Evolutionary conservation across 1,140 invertebrate species (phyloP).

Genomic region (Chironomus tepperi): DNA sequence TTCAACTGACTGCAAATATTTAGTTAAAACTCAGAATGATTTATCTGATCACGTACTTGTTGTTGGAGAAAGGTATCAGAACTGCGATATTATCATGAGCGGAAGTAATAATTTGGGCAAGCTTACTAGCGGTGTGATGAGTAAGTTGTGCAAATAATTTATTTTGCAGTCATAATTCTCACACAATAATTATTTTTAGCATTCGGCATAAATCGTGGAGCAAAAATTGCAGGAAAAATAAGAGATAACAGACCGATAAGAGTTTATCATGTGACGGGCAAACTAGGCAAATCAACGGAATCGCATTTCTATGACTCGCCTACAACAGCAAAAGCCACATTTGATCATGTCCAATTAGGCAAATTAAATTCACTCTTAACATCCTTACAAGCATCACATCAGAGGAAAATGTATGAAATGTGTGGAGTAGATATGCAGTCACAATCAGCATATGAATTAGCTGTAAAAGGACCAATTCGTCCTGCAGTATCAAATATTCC

Average conservation of each 20-base stretch:
- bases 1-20: conserved; percentile 48
- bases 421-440: conserved; percentile 71
- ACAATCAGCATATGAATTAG: conserved; percentile 82
- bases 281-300: conserved; percentile 69
- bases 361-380: conserved; percentile 63
- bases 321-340: conserved; percentile 63
- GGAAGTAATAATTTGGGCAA: conserved; percentile 48
- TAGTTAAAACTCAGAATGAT: conserved; percentile 49
- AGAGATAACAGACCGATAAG: conserved; percentile 48
- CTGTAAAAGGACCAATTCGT: conserved; percentile 64
- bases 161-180: background rate
- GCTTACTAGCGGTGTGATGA: conserved; percentile 59
- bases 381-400: conserved; percentile 70
- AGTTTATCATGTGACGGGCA: conserved; percentile 66
- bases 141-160: conserved; percentile 42
- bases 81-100: conserved; percentile 50
- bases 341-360: conserved; percentile 52
- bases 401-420: conserved; percentile 68
- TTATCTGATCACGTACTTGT: conserved; percentile 61
- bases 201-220: conserved; percentile 61
- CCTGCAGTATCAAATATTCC: conserved; percentile 60
- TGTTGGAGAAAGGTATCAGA: conserved; percentile 63
- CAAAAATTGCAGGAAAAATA: conserved; percentile 44
- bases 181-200: conserved; percentile 42
- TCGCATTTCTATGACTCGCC: conserved; percentile 62